Base-by-base conservation (phyloP, 1,140 invertebrate species). In the Rhopalosiphum padi region DNA sequence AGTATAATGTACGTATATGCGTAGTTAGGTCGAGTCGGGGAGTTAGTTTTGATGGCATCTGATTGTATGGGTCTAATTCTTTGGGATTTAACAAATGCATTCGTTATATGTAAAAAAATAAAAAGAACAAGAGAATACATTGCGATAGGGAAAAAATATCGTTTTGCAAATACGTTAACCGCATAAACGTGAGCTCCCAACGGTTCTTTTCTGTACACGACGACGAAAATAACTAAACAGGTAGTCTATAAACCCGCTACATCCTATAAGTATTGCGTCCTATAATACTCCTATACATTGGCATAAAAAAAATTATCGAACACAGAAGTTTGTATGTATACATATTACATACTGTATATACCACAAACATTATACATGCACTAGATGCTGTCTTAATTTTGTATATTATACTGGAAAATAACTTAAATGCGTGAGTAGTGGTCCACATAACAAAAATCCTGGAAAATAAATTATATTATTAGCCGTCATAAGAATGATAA, bases 121-220 rank as follows among this genome's bases (percentile, higher is more conserved):
- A 48, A 90, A 37, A 37, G n/a, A 37, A 18, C 21, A 37, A 55
- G 37, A 51, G 35, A 7, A 30, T 90, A 90, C 23, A 15, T 90
- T n/a, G 89, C 25, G 41, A 68, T 43, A 60, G 41, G 37, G 18
- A 90, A 15, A 68, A 90, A 60, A 68, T 30, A 90, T 60, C 37
- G 88, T 90, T 90, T 60, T 43, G 88, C 89, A 25, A 55, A 60
- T 30, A 37, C 51, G 88, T 90, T 41, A 25, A 90, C 23, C 88
- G 88, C 37, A 60, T 60, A 90, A 68, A 90, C 89, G 89, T 90
- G 89, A 90, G 68, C 89, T 30, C 37, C 55, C 53, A 90, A 90
- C 89, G 89, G 89, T 68, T 90, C 25, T 90, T 90, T 41, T 37
- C 15, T 37, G 88, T 90, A 90, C 88, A 90, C 88, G 88, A 90